A percentile compares a stretch with the other conserved stretches of the same genome.
Evolutionary conservation across 2,113 vertebrate species (phyloP).

Genomic region (Sialia sialis): DNA sequence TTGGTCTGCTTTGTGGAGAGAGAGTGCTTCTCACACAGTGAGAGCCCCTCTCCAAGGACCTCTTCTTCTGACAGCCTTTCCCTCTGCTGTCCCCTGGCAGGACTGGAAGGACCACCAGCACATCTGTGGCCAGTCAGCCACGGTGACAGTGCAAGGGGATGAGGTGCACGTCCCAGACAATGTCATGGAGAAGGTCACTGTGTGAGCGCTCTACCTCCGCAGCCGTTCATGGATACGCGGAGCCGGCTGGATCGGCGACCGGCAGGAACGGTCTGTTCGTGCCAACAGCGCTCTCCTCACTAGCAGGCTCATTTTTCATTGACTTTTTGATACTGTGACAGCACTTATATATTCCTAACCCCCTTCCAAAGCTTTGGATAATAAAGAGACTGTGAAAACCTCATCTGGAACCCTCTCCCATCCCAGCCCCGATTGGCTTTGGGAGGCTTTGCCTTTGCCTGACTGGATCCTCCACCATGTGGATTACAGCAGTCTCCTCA

Average conservation of each 20-base stretch:
- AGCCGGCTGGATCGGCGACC: conserved; percentile 21
- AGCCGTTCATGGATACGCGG: not conserved
- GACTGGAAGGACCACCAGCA: conserved; percentile 99
- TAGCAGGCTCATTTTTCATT: not conserved
- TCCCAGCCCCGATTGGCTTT: not conserved
- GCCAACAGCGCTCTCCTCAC: not conserved
- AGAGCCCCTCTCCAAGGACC: not conserved
- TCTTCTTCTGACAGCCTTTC: not conserved
- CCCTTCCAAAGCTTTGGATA: not conserved
- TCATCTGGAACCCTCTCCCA: not conserved
- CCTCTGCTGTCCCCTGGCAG: conserved; percentile 61
- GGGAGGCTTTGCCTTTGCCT: not conserved
- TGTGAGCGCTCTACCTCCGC: conserved; percentile 48
- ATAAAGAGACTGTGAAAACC: not conserved
- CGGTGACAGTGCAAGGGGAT: conserved; percentile 73
- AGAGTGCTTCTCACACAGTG: not conserved
- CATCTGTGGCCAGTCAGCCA: conserved; percentile 80
- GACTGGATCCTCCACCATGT: not conserved
- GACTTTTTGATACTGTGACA: not conserved
- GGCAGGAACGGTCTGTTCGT: not conserved
- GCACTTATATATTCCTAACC: not conserved
- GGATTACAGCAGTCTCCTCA: not conserved
- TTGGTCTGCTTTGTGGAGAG: not conserved
- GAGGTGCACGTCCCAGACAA: conserved; percentile 81
- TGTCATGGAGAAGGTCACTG: conserved; percentile 84